Percentiles rank a stretch among this genome's conserved stretches.
Conservation (phyloP, 2,797 vertebrate genomes). For the Bucorvus abyssinicus region DNA sequence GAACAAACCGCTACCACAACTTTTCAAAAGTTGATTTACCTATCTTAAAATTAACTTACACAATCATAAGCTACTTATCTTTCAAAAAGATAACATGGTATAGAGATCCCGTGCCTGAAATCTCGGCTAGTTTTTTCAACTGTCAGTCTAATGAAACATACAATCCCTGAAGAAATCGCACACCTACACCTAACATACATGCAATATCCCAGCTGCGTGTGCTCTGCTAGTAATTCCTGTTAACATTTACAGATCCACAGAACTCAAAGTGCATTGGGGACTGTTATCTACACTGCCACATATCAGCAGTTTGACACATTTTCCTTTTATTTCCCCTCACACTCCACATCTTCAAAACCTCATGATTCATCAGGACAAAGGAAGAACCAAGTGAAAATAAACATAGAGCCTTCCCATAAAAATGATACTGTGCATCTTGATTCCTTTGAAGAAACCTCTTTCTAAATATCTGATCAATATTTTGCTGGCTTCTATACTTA, state of each 20-base stretch:
- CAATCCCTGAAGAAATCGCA: background rate
- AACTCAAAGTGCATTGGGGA: background rate
- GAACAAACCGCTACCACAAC: background rate
- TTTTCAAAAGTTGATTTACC: background rate
- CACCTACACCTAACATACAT: background rate
- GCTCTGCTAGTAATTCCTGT: background rate
- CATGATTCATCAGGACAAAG: background rate
- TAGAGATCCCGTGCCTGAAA: background rate
- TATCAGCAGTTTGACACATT: background rate
- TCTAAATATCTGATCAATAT: background rate
- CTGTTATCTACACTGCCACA: background rate
- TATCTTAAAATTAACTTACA: background rate
- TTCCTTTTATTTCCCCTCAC: background rate
- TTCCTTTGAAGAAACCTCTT: slow-evolving; percentile 1
- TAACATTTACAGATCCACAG: background rate
- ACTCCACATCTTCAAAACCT: background rate
- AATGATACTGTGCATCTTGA: background rate
- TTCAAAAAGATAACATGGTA: background rate
- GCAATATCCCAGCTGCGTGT: background rate
- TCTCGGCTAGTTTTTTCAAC: background rate
- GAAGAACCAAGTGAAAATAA: background rate
- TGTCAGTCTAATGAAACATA: background rate
- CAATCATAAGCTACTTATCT: background rate
- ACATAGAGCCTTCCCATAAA: background rate
- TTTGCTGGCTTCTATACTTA: background rate